These are phyloP conservation scores for Pantherophis vulpinus DNA, from an alignment of 2,797 vertebrate species.

Conservation along the genomic window DNA sequence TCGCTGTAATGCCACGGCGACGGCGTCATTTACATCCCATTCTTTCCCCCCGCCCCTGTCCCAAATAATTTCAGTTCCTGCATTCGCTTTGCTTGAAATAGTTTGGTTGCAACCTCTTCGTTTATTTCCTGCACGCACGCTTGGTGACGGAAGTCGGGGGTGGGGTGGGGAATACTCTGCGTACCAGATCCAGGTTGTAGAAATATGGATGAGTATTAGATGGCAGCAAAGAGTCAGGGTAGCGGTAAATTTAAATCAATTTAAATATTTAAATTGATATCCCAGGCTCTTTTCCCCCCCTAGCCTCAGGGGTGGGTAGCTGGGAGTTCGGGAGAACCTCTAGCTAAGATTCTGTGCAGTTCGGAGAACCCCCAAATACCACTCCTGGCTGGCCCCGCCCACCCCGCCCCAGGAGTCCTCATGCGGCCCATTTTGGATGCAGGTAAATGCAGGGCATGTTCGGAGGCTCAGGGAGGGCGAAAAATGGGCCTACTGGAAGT, in stretches of 20 bases:
- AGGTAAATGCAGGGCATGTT: too few species aligned
- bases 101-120: neutral
- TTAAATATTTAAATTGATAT: neutral
- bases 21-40: slow-evolving; percentile 3
- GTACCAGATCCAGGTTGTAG: neutral
- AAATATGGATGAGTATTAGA: neutral
- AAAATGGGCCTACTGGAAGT: too few species aligned
- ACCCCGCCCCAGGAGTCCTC: too few species aligned
- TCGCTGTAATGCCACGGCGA: slow-evolving; percentile 30
- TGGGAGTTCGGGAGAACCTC: too few species aligned
- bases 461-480: too few species aligned
- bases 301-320: too few species aligned
- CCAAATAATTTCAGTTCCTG: slow-evolving; percentile 8
- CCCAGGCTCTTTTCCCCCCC: neutral
- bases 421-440: too few species aligned
- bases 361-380: too few species aligned
- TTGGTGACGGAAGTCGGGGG: neutral
- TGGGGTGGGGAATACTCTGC: neutral
- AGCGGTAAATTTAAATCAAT: neutral
- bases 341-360: too few species aligned
- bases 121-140: neutral
- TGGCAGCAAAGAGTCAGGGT: neutral
- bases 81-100: neutral
- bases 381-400: too few species aligned
- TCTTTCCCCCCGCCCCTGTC: rapidly evolving